These are phyloP conservation scores for Eunapius fragilis DNA, from an alignment of 37 sponge, comb jelly and placozoan species.

Conservation along the genomic window DNA sequence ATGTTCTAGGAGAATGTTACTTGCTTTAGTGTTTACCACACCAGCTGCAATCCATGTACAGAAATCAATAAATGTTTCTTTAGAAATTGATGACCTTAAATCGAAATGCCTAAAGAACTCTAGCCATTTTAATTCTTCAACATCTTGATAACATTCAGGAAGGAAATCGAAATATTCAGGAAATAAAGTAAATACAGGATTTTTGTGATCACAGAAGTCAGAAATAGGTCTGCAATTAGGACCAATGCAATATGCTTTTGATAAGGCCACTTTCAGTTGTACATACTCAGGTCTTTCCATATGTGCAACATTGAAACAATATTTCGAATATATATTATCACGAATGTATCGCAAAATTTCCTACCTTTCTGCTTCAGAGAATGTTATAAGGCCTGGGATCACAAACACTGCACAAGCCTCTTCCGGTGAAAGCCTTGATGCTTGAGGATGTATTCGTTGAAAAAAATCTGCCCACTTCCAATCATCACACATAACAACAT, in stretches of 20 bases:
- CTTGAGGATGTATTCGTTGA: neutral
- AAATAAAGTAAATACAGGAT: constrained; percentile 32
- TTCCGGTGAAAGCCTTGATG: neutral
- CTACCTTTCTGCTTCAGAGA: constrained; percentile 32
- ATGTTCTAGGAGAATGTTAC: constrained; percentile 35
- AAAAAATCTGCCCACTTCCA: constrained; percentile 32
- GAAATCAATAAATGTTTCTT: constrained; percentile 28
- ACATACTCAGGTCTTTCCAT: no score
- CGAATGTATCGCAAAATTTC: constrained; percentile 39
- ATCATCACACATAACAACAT: constrained; percentile 17
- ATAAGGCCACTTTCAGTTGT: no score
- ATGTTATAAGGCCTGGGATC: constrained; percentile 19
- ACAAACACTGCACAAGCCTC: constrained; percentile 30
- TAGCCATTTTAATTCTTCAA: constrained; percentile 46
- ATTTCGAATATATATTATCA: constrained; percentile 11
- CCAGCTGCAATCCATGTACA: constrained; percentile 11
- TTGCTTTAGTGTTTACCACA: neutral
- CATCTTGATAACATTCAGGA: constrained; percentile 10
- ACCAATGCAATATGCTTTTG: constrained; percentile 22
- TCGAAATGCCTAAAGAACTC: constrained; percentile 29
- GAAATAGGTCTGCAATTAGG: neutral
- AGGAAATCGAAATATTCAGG: constrained; percentile 21
- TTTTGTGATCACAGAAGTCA: constrained; percentile 23
- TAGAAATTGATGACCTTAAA: neutral
- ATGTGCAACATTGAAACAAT: neutral